Conservation (phyloP, 2,888 invertebrate species). For the Hypomecis punctinalis region DNA sequence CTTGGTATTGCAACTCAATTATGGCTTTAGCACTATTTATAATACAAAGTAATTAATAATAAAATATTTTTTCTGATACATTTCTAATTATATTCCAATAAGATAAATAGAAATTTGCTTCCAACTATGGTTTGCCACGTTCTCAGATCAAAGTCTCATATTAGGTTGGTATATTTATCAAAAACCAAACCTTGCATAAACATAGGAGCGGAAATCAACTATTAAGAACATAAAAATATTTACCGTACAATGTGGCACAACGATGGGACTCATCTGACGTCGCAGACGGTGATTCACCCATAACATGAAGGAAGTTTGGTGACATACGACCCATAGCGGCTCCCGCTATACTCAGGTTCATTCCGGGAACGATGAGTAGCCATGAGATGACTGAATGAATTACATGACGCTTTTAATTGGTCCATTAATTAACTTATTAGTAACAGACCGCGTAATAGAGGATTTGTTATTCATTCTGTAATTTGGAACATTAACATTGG, state of each 20-base stretch:
- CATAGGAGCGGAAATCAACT: slow-evolving; percentile 5
- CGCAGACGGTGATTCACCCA: slow-evolving; percentile 53
- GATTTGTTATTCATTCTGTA: neutral
- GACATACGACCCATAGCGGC: slow-evolving; percentile 48
- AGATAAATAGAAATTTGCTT: too few species aligned
- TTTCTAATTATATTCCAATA: too few species aligned
- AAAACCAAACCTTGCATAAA: neutral
- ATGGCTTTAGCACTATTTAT: too few species aligned
- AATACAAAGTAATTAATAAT: too few species aligned
- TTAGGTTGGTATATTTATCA: too few species aligned
- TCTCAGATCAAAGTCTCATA: neutral
- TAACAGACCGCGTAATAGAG: neutral
- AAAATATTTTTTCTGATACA: too few species aligned
- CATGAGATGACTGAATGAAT: slow-evolving; percentile 55
- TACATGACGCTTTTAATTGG: slow-evolving; percentile 27
- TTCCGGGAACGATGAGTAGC: slow-evolving; percentile 69
- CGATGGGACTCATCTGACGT: slow-evolving; percentile 41
- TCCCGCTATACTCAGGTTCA: slow-evolving; percentile 49
- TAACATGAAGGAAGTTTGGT: slow-evolving; percentile 61
- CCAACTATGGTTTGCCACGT: too few species aligned
- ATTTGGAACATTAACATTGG: neutral
- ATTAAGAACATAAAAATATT: slow-evolving; percentile 30
- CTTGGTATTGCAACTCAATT: too few species aligned
- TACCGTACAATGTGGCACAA: slow-evolving; percentile 35
- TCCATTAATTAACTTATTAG: slow-evolving; percentile 32